phyloP scores from a whole-genome alignment of 2,888 invertebrate species.

The Lordiphosa fenestrarum region DNA sequence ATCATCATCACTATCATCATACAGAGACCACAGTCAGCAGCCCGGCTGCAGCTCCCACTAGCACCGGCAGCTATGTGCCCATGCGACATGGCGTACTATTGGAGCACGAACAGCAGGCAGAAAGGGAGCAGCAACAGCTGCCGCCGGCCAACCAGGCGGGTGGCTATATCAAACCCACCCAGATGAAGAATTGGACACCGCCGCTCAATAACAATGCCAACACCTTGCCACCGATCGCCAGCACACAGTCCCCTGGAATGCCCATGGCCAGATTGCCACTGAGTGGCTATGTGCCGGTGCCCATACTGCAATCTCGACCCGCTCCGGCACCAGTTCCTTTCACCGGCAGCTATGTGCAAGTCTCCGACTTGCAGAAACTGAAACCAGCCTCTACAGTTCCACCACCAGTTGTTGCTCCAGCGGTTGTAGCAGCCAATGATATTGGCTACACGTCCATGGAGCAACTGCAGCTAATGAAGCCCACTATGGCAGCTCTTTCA shows the following conservation, averaged over 20 bases:
- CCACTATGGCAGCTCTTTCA: constrained; percentile 13
- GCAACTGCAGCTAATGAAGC: constrained; percentile 55
- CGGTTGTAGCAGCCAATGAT: constrained; percentile 5
- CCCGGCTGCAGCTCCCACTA: constrained; percentile 14
- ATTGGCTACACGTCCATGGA: constrained; percentile 67
- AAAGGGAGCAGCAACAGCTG: constrained; percentile 2
- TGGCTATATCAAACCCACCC: constrained; percentile 56
- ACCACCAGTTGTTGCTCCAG: constrained; percentile 4
- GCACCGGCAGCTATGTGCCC: constrained; percentile 38
- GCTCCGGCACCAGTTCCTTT: constrained; percentile 19
- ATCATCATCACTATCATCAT: constrained; percentile 19
- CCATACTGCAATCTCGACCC: constrained; percentile 35
- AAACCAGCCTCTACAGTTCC: constrained; percentile 29
- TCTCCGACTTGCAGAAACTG: constrained; percentile 50
- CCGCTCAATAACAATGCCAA: constrained; percentile 21
- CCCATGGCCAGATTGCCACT: constrained; percentile 31
- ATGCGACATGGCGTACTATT: constrained; percentile 37
- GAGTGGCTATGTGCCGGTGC: constrained; percentile 58
- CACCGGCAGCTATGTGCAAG: constrained; percentile 53
- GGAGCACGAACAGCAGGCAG: constrained; percentile 4
- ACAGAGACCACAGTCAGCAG: neutral
- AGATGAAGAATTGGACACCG: constrained; percentile 53
- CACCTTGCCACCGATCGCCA: constrained; percentile 15
- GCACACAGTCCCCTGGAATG: neutral
- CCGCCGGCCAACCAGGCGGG: neutral